These are phyloP conservation scores for Zaprionus inermis DNA, from an alignment of 1,140 invertebrate species.

Conservation along the genomic window DNA sequence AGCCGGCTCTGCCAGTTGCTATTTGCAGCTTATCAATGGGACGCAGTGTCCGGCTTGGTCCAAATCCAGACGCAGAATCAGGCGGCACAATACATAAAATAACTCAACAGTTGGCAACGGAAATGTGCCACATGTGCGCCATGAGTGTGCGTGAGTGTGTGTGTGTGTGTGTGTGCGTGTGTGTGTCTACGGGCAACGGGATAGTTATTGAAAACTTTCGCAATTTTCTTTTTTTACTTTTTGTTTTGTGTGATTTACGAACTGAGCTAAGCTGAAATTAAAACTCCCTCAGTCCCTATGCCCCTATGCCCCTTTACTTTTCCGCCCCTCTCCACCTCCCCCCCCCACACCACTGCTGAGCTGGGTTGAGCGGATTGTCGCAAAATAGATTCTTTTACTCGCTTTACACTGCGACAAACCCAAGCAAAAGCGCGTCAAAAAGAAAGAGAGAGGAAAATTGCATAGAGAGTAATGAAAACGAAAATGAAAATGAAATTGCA, in stretches of 20 bases:
- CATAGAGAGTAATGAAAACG: constrained; percentile 6
- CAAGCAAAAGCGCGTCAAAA: background rate
- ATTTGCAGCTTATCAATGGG: constrained; percentile 71
- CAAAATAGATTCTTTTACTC: constrained; percentile 38
- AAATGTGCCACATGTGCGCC: constrained; percentile 15
- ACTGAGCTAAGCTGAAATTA: constrained; percentile 47
- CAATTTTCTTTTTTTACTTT: constrained; percentile 25
- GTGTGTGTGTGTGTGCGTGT: constrained; percentile 27
- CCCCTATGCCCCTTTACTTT: background rate
- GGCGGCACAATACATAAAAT: constrained; percentile 61
- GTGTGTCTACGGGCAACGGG: constrained; percentile 5
- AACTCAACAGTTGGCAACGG: constrained; percentile 68
- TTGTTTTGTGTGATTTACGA: constrained; percentile 27
- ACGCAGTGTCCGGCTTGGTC: constrained; percentile 22
- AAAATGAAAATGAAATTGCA: constrained; percentile 17
- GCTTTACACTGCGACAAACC: constrained; percentile 9
- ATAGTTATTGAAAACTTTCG: constrained; percentile 72
- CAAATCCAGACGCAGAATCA: constrained; percentile 14
- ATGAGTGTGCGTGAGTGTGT: too few species aligned
- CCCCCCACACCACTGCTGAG: constrained; percentile 7
- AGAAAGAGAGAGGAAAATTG: background rate
- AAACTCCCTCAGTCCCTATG: constrained; percentile 18
- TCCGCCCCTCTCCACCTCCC: too few species aligned
- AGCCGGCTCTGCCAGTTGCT: constrained; percentile 15
- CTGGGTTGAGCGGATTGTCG: constrained; percentile 15